Evolutionary conservation across 2,888 invertebrate genomes (phyloP).

Genomic region (Teinopalpus imperialis): DNA sequence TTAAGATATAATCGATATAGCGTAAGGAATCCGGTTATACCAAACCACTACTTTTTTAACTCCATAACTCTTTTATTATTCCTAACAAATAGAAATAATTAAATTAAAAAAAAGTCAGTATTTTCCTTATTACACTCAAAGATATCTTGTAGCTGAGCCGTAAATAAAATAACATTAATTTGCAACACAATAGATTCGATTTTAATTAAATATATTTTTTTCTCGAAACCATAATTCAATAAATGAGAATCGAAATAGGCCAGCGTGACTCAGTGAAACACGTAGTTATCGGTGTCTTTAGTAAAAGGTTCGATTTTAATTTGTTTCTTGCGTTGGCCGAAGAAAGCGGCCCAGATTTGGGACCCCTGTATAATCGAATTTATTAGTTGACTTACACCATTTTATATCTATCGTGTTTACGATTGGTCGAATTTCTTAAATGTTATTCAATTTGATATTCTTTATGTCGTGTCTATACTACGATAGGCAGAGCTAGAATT

Average conservation of each 20-base stretch:
- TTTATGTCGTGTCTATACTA: no score
- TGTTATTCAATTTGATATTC: no score
- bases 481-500: no score
- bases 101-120: no score
- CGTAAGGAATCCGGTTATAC: no score
- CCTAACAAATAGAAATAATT: no score
- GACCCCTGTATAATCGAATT: conserved; percentile 44
- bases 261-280: conserved; percentile 41
- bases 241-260: conserved; percentile 44
- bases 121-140: no score
- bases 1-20: no score
- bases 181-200: conserved; percentile 17
- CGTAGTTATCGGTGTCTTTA: conserved; percentile 35
- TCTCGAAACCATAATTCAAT: conserved; percentile 38
- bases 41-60: no score
- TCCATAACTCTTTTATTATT: no score
- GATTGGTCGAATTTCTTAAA: no score
- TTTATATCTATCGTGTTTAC: conserved; percentile 20
- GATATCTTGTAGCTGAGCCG: no score
- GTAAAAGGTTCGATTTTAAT: conserved; percentile 44
- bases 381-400: conserved; percentile 39
- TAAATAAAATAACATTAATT: conserved; percentile 1
- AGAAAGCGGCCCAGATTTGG: conserved; percentile 6
- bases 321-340: conserved; percentile 34
- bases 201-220: conserved; percentile 40